phyloP scores from a whole-genome alignment of 2,113 vertebrate genomes.

The Pseudopipra pipra region DNA sequence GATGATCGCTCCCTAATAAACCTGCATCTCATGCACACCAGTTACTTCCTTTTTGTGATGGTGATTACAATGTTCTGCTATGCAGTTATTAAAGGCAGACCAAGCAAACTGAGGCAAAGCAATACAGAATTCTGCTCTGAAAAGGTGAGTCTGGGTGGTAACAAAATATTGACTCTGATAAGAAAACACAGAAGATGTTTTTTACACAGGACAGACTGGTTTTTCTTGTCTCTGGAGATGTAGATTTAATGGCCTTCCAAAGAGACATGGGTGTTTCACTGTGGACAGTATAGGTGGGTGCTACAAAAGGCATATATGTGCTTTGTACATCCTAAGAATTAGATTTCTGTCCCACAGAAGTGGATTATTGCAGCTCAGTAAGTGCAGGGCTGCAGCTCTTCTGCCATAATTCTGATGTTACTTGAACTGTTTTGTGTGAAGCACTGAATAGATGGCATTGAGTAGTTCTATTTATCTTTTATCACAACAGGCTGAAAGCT shows the following conservation, averaged over 20 bases:
- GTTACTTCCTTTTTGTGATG: constrained; percentile 99
- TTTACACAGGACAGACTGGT: background rate
- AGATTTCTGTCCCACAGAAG: background rate
- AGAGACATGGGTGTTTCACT: background rate
- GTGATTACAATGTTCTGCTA: constrained; percentile 99
- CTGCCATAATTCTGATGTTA: background rate
- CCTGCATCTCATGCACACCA: constrained; percentile 98
- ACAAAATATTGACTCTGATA: background rate
- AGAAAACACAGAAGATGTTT: background rate
- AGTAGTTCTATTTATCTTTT: background rate
- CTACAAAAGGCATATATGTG: background rate
- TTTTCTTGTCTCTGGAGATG: background rate
- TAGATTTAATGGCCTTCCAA: background rate
- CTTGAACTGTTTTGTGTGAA: background rate
- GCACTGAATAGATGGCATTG: background rate
- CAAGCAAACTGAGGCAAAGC: constrained; percentile 91
- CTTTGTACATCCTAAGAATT: background rate
- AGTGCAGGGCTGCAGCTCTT: background rate
- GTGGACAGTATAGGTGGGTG: background rate
- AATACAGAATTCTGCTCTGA: constrained; percentile 91
- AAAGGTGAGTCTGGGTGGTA: constrained; percentile 78
- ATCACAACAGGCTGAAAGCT: background rate
- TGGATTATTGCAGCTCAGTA: background rate
- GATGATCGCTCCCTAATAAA: constrained; percentile 98
- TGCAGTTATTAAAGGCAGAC: constrained; percentile 95